Evolutionary conservation across 2,797 vertebrate species (phyloP), one percentile per base, ranked within the genome.

Genomic region (Neostethus bicornis): DNA sequence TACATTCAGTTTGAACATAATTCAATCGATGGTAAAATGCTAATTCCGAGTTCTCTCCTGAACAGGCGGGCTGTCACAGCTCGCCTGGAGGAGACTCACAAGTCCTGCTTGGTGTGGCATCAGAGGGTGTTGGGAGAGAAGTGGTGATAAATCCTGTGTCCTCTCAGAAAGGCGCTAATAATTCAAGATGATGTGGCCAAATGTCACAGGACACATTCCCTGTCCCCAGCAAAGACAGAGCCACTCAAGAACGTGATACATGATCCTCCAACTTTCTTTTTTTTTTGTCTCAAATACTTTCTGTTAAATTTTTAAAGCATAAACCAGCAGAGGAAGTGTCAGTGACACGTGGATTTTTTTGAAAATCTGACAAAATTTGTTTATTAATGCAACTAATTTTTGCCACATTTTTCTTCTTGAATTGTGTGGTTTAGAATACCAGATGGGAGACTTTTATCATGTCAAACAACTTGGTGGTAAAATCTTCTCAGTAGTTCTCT

Each of bases 151-250:
- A 91, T 91, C 79, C 79, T 84, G 80, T 84, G 81, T 85, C 83
- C 83, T 84, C 81, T 81, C 79, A 71, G 61, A 82, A 34, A 85
- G 79, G 84, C 58, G 85, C 75, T 86, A 90, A 89, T 88, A 83
- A 86, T 88, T 89, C 84, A 88, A 81, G 75, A 89, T 87, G 86
- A 89, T 87, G 83, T 83, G 82, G 84, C 83, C 85, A 92, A 91
- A 92, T 91, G 89, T 88, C 89, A 90, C 71, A 75, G 80, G 81
- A 89, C 83, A 86, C 73, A 87, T 90, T 91, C 85, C 77, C 80
- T 87, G 77, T 87, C 73, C 63, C 68, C 39, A 39, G 34, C 55
- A 56, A 78, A 86, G 85, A 89, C 73, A 74, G 84, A 82, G 54
- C 62, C 77, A 66, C 77, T 83, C 81, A 73, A 54, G 65, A 44